Base-by-base conservation (phyloP, 2,113 vertebrate genomes). In the Donacobius atricapilla region DNA sequence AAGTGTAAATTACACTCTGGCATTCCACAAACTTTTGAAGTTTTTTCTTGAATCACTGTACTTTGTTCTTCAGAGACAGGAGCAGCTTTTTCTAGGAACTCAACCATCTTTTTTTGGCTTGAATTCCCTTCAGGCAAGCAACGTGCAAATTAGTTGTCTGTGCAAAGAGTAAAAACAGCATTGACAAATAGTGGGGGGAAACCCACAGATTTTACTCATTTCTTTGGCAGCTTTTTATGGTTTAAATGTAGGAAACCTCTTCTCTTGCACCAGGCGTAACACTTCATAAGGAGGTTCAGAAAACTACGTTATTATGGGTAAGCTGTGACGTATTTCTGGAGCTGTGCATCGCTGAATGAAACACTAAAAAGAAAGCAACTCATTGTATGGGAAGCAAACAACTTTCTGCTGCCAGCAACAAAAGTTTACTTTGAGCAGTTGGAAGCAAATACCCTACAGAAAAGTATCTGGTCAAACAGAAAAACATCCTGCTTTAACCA, bases 51-150 rank as follows among this genome's bases (percentile, higher is more conserved):
- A 97, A 86, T 87, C 45, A 83, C 25, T 94, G 30, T 35, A 91
- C 50, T 97, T 97, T 88, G 63, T 85, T 96, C 91, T 96, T 96
- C 73, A 93, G 79, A 96, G 91, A 96, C 69, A 96, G 66, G 15
- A 97, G 72, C 87, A 96, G 45, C 61, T 97, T 96, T 80, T 92
- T 70, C 89, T 94, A 82, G 87, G 73, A 96, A 97, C 81, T 88
- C 10, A 21, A 93, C 84, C 72, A 77, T 86, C 69, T 65, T 94
- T 95, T 95, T 97, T 69, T 94, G 25, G 93, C 84, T 97, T 92
- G 65, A 96, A 91, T 91, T 91, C 78, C 86, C 92, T 96, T 97
- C 68, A 88, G 91, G 90, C 78, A 83, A 97, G 92, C 75, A 96
- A 94, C 0, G 3, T 97, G 73, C 84, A 97, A 96, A 97, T 97